These are phyloP conservation scores for Triops cancriformis DNA, from an alignment of 1,140 invertebrate genomes.

Conservation along the genomic window DNA sequence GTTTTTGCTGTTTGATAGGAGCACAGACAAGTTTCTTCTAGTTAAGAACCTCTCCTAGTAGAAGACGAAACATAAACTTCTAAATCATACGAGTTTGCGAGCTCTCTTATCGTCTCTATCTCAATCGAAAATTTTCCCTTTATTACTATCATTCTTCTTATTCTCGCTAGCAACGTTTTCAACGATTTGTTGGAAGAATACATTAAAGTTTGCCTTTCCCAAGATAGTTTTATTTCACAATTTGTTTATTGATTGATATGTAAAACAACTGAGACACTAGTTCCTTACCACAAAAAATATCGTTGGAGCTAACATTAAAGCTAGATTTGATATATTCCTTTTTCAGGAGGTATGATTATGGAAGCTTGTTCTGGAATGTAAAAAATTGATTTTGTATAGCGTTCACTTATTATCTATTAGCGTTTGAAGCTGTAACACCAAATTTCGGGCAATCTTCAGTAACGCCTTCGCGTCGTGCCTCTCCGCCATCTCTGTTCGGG, in stretches of 20 bases:
- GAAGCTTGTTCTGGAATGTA: conserved; percentile 11
- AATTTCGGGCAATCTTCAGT: conserved; percentile 67
- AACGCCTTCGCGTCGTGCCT: conserved; percentile 74
- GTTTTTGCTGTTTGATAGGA: too few species aligned
- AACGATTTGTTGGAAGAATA: too few species aligned
- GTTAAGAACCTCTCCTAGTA: too few species aligned
- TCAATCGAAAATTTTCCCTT: too few species aligned
- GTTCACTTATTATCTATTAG: conserved; percentile 77
- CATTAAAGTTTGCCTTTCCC: too few species aligned
- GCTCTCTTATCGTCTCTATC: too few species aligned
- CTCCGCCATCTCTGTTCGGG: conserved; percentile 85
- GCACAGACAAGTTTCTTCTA: too few species aligned
- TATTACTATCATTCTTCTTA: too few species aligned
- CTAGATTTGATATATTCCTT: conserved; percentile 6
- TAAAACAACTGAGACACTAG: not conserved
- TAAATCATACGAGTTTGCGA: too few species aligned
- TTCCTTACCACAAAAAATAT: not conserved
- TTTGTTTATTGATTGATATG: not conserved
- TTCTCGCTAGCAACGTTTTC: too few species aligned
- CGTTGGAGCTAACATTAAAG: conserved; percentile 4
- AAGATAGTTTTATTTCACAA: not conserved
- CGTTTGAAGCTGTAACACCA: conserved; percentile 78
- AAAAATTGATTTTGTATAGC: conserved; percentile 25
- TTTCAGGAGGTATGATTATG: not conserved
- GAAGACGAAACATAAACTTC: too few species aligned